Percentiles rank a stretch among this genome's conserved stretches.
Evolutionary conservation across 2,113 vertebrate species (phyloP).

Genomic region (Eudyptes chrysolophus): DNA sequence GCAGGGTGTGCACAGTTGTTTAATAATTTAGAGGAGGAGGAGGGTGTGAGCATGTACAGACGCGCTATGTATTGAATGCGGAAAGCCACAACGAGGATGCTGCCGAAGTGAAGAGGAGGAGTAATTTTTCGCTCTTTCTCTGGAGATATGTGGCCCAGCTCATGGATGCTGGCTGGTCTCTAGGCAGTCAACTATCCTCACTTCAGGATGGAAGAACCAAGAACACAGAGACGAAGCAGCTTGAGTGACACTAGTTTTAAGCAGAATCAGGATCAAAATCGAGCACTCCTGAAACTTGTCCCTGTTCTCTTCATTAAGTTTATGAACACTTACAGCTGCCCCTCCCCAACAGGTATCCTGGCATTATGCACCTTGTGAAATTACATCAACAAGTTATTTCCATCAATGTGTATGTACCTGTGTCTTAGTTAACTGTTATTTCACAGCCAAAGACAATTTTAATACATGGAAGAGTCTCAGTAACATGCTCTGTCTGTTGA

Average conservation of each 20-base stretch:
- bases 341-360: not conserved
- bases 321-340: not conserved
- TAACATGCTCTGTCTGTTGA: not conserved
- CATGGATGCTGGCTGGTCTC: not conserved
- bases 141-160: not conserved
- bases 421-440: not conserved
- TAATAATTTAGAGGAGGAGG: conserved; percentile 52
- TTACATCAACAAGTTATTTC: not conserved
- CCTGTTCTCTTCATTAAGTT: not conserved
- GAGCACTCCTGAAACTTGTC: not conserved
- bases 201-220: not conserved
- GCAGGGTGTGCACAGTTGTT: conserved; percentile 17
- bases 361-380: not conserved
- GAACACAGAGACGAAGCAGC: not conserved
- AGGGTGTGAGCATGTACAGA: not conserved
- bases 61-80: not conserved
- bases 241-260: not conserved
- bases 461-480: not conserved
- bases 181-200: not conserved
- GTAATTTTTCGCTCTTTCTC: not conserved
- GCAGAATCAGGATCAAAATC: not conserved
- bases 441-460: not conserved
- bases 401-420: not conserved
- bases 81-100: not conserved
- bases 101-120: not conserved